These are phyloP conservation scores for Dryomyza anilis DNA, from an alignment of 2,888 invertebrate species.

Conservation along the genomic window DNA sequence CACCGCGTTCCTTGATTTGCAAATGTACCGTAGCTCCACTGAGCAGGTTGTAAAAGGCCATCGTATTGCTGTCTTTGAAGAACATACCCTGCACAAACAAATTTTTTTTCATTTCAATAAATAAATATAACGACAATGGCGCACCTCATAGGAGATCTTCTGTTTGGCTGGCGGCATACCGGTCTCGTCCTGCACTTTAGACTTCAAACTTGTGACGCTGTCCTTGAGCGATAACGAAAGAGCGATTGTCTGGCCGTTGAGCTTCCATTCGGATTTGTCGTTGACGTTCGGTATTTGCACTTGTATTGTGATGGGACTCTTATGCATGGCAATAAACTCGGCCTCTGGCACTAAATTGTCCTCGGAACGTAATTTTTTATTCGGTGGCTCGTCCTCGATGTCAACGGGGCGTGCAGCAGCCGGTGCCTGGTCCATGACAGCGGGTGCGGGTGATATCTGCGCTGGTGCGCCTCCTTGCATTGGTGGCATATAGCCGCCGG, in stretches of 20 bases:
- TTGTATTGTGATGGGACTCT: conserved; percentile 79
- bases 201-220: conserved; percentile 84
- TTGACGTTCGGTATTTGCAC: conserved; percentile 82
- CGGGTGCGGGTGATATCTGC: conserved; percentile 61
- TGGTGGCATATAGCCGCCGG: conserved; percentile 59
- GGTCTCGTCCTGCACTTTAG: conserved; percentile 80
- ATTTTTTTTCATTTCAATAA: not conserved
- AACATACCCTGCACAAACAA: conserved; percentile 82
- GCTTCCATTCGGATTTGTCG: conserved; percentile 94
- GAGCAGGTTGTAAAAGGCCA: conserved; percentile 94
- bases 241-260: conserved; percentile 86
- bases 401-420: too few relatives aligned
- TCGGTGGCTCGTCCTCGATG: conserved; percentile 87
- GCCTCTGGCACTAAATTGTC: conserved; percentile 91
- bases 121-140: not conserved
- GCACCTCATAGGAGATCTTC: conserved; percentile 91
- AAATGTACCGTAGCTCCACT: conserved; percentile 84
- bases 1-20: conserved; percentile 96
- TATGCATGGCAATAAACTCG: conserved; percentile 74
- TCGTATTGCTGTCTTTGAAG: conserved; percentile 93
- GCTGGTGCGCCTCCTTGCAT: conserved; percentile 52
- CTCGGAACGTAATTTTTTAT: conserved; percentile 89
- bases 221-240: conserved; percentile 79
- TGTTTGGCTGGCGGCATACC: conserved; percentile 97
- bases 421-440: conserved; percentile 65